phyloP scores from a whole-genome alignment of 2,888 invertebrate species.

The Cistogaster globosa region DNA sequence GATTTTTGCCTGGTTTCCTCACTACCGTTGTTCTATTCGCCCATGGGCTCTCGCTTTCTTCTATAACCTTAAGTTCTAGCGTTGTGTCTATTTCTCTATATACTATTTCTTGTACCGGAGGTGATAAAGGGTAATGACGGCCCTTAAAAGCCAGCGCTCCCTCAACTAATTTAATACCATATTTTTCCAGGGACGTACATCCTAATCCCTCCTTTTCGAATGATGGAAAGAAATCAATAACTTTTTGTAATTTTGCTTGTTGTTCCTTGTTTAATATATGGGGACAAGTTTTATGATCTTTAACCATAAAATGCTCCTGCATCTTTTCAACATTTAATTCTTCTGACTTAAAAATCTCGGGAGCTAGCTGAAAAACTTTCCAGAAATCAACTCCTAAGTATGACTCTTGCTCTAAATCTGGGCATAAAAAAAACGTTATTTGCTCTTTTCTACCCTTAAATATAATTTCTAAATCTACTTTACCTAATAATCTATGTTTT shows the following conservation, averaged over 20 bases:
- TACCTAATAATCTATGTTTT: slow-evolving; percentile 7
- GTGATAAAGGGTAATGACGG: slow-evolving; percentile 69
- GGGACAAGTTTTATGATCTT: neutral
- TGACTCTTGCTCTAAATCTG: slow-evolving; percentile 32
- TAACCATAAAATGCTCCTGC: neutral
- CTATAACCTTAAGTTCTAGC: slow-evolving; percentile 75
- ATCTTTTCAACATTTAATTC: slow-evolving; percentile 1
- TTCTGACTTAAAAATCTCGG: neutral
- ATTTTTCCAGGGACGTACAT: slow-evolving; percentile 52
- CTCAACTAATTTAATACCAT: slow-evolving; percentile 58
- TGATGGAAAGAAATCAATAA: slow-evolving; percentile 19
- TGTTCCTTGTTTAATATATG: slow-evolving; percentile 6
- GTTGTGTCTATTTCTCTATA: slow-evolving; percentile 76
- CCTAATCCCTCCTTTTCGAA: slow-evolving; percentile 50
- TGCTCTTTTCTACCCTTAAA: too few relatives aligned
- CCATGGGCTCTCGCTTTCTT: slow-evolving; percentile 74
- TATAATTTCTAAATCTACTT: slow-evolving; percentile 17
- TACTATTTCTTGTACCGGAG: slow-evolving; percentile 52
- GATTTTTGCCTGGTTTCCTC: slow-evolving; percentile 71
- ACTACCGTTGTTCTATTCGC: slow-evolving; percentile 75
- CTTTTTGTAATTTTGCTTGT: neutral
- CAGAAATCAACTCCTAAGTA: too few relatives aligned
- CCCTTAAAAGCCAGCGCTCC: slow-evolving; percentile 55
- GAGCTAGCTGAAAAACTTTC: slow-evolving; percentile 10
- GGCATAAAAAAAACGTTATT: slow-evolving; percentile 27